Percentiles rank a stretch among this genome's conserved stretches.
phyloP scores from a whole-genome alignment of 2,113 vertebrate genomes.

The Chionomys nivalis region DNA sequence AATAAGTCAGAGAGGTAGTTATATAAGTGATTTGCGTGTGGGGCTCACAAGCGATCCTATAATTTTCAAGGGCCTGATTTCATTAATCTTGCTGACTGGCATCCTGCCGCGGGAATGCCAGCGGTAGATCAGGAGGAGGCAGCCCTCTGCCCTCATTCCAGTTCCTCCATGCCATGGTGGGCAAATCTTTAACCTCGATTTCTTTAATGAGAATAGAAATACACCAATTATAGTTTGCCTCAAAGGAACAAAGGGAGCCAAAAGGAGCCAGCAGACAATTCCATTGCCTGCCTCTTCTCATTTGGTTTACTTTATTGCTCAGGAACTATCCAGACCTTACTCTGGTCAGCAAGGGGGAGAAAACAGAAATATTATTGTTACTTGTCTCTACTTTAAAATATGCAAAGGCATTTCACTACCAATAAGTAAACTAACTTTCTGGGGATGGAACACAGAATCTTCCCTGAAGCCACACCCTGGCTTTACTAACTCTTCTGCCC shows the following conservation, averaged over 20 bases:
- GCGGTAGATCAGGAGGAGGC: neutral
- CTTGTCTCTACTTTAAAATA: neutral
- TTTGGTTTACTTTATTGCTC: neutral
- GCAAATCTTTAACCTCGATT: constrained; percentile 46
- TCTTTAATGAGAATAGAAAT: constrained; percentile 16
- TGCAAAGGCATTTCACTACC: neutral
- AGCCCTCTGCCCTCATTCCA: constrained; percentile 11
- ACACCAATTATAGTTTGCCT: neutral
- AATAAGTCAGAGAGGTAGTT: neutral
- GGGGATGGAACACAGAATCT: neutral
- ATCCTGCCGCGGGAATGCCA: neutral
- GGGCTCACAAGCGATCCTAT: neutral
- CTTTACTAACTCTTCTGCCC: neutral
- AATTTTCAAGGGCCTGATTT: neutral
- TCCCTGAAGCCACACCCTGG: neutral
- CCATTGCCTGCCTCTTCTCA: neutral
- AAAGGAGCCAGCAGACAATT: neutral
- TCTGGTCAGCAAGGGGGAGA: neutral
- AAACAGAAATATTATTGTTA: neutral
- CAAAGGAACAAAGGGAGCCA: neutral
- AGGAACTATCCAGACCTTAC: neutral
- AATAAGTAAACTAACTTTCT: neutral
- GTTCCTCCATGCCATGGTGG: neutral
- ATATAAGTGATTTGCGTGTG: neutral
- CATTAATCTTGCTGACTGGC: neutral